Conservation (phyloP, 2,797 vertebrate genomes). For the Halcyon chelicuti region DNA sequence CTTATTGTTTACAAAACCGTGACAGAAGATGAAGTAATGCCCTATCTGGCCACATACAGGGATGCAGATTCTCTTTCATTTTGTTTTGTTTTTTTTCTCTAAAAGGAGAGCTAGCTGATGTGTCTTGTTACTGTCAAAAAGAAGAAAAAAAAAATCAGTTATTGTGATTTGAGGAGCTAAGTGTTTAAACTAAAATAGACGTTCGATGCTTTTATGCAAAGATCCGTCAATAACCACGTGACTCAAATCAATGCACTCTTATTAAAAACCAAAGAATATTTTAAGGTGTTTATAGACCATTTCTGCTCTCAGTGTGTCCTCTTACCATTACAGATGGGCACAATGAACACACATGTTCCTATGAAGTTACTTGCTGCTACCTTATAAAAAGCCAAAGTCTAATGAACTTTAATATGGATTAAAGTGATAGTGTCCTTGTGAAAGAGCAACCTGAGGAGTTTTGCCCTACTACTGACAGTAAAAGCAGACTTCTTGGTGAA, state of each 20-base stretch:
- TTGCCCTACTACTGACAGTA: not conserved
- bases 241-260: not conserved
- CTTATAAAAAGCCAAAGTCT: not conserved
- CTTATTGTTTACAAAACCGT: not conserved
- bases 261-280: not conserved
- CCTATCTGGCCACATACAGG: not conserved
- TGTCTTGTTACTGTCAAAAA: not conserved
- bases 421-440: not conserved
- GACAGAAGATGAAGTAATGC: slow-evolving; percentile 9
- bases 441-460: not conserved
- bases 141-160: not conserved
- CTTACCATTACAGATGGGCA: not conserved
- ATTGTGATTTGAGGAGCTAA: not conserved
- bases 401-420: not conserved
- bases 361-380: not conserved
- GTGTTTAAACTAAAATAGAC: not conserved
- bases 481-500: not conserved
- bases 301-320: not conserved
- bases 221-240: not conserved
- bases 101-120: not conserved
- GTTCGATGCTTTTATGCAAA: not conserved
- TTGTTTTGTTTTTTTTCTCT: not conserved
- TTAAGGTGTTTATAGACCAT: not conserved
- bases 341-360: not conserved
- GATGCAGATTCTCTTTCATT: not conserved